A percentile compares a stretch with the other conserved stretches of the same genome.
phyloP scores from a whole-genome alignment of 2,113 vertebrate species.

The Oenanthe oenanthe region DNA sequence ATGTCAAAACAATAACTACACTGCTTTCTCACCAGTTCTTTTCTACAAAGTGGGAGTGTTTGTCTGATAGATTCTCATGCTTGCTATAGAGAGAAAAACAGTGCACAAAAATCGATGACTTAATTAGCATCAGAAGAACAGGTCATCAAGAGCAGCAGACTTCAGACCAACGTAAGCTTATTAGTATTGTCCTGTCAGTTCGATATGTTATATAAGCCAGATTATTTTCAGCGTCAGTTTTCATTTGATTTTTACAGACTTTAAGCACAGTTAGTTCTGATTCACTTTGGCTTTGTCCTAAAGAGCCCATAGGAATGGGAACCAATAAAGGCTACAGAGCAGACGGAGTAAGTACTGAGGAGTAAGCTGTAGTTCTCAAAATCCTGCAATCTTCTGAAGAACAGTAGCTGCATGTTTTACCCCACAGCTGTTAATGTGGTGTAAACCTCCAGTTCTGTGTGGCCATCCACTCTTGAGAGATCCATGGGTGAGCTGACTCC shows the following conservation, averaged over 20 bases:
- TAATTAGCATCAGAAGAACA: conserved; percentile 56
- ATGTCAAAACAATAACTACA: background rate
- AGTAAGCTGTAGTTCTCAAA: background rate
- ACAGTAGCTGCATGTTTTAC: background rate
- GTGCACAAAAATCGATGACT: background rate
- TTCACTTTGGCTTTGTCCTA: conserved; percentile 30
- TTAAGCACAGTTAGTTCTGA: conserved; percentile 41
- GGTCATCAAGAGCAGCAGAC: conserved; percentile 41
- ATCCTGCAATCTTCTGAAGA: background rate
- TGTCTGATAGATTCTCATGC: background rate
- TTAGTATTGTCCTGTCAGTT: conserved; percentile 51
- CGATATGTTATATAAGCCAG: conserved; percentile 51
- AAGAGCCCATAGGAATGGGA: background rate
- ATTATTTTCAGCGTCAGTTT: conserved; percentile 46
- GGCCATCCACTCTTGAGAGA: background rate
- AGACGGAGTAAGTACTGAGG: background rate
- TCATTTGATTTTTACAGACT: conserved; percentile 49
- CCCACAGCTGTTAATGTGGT: background rate
- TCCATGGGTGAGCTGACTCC: background rate
- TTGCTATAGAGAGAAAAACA: conserved; percentile 21
- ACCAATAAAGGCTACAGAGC: background rate
- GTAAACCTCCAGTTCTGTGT: background rate
- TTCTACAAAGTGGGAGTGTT: background rate
- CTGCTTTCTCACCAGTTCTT: background rate
- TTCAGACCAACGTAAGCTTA: conserved; percentile 26